These are phyloP conservation scores for Perdix hodgsoniae DNA, from an alignment of 2,797 vertebrate genomes.

Conservation along the genomic window DNA sequence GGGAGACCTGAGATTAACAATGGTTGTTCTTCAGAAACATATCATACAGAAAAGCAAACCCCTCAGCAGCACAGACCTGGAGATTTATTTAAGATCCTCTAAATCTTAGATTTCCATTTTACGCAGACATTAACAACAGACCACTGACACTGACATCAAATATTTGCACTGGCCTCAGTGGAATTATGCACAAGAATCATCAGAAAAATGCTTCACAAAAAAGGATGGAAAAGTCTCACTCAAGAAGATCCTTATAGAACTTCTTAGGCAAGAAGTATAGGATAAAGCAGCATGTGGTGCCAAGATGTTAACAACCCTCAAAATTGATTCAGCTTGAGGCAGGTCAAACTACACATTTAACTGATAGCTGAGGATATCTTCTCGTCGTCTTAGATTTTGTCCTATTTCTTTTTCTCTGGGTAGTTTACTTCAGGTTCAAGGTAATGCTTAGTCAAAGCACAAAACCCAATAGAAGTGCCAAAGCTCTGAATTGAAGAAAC, in stretches of 20 bases:
- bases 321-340: conserved; percentile 30
- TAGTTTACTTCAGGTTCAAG: background rate
- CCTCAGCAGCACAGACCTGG: background rate
- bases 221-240: conserved; percentile 25
- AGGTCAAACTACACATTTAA: conserved; percentile 14
- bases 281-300: conserved; percentile 36
- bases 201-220: conserved; percentile 11
- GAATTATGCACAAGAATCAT: conserved; percentile 24
- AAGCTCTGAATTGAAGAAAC: background rate
- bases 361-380: background rate
- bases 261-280: conserved; percentile 21
- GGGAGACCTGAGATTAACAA: background rate
- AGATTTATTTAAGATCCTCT: conserved; percentile 46
- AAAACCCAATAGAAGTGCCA: background rate
- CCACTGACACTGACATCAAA: conserved; percentile 12
- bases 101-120: conserved; percentile 20
- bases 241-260: conserved; percentile 32
- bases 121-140: conserved; percentile 19
- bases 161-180: background rate
- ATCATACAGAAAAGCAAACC: conserved; percentile 24
- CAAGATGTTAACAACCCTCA: conserved; percentile 26
- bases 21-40: conserved; percentile 3
- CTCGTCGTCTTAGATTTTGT: background rate
- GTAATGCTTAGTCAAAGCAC: background rate
- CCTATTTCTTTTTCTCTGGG: background rate